These are phyloP conservation scores for Paelopatides confundens DNA, from an alignment of 53 echinoderm and acorn worm genomes.

Conservation along the genomic window DNA sequence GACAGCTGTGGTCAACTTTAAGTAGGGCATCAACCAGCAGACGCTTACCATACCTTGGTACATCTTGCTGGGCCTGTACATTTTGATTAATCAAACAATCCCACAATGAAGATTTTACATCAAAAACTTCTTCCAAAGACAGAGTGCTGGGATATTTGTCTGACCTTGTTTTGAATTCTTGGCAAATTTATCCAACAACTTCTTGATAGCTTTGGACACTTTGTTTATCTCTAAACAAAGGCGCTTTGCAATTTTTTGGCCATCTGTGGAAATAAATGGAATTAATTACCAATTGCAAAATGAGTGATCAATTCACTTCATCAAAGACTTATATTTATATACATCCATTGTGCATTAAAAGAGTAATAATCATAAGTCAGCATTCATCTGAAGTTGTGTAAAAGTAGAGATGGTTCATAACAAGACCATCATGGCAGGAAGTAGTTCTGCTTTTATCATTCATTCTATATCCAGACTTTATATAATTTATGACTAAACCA, in stretches of 20 bases:
- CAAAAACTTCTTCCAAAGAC: background rate
- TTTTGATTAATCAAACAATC: too few species aligned
- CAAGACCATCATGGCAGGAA: too few species aligned
- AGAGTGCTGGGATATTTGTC: background rate
- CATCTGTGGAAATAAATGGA: background rate
- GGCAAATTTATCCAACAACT: background rate
- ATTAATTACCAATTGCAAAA: too few species aligned
- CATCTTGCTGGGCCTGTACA: background rate
- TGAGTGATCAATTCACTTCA: too few species aligned
- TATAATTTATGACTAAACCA: too few species aligned
- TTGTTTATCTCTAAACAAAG: background rate
- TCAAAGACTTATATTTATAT: too few species aligned
- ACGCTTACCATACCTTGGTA: slow-evolving; percentile 3
- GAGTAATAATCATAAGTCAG: too few species aligned
- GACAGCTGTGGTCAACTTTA: slow-evolving; percentile 15
- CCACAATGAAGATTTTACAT: background rate
- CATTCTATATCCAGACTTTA: too few species aligned
- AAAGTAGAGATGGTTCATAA: too few species aligned
- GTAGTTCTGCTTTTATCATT: too few species aligned
- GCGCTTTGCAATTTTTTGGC: background rate
- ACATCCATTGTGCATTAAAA: too few species aligned
- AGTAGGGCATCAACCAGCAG: background rate
- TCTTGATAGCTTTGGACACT: slow-evolving; percentile 1
- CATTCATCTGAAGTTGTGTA: too few species aligned
- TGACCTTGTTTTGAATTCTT: background rate